Evolutionary conservation across 1,140 invertebrate species (phyloP).

Genomic region (Formica exsecta): DNA sequence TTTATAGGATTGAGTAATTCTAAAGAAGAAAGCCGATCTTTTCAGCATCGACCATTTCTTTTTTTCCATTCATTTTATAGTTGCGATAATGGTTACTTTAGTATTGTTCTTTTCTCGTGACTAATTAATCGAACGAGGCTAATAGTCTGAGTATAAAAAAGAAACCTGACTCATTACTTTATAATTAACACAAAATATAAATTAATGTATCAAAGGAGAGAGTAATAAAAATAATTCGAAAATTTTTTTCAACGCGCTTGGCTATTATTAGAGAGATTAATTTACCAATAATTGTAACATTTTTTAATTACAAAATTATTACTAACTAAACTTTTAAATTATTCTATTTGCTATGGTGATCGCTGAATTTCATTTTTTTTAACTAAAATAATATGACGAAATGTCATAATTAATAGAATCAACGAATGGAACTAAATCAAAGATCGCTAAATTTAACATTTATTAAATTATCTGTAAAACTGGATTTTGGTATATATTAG

Average conservation of each 20-base stretch:
- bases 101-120: constrained; percentile 10
- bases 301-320: constrained; percentile 15
- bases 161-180: not conserved
- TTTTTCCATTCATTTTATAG: constrained; percentile 2
- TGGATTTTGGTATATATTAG: not conserved
- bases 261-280: not conserved
- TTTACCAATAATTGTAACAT: not conserved
- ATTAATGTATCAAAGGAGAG: not conserved
- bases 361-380: not conserved
- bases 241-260: not conserved
- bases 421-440: not conserved
- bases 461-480: constrained; percentile 24
- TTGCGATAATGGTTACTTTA: not conserved
- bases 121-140: constrained; percentile 20
- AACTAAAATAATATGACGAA: not conserved
- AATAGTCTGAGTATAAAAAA: not conserved
- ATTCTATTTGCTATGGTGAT: not conserved
- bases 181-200: not conserved
- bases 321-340: not conserved
- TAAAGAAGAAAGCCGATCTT: constrained; percentile 22
- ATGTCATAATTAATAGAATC: constrained; percentile 19
- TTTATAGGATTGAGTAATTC: constrained; percentile 13
- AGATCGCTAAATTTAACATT: not conserved
- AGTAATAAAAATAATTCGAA: not conserved
- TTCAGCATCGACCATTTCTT: not conserved